Base-by-base conservation (phyloP, 2,888 invertebrate species). In the Germaria angustata region DNA sequence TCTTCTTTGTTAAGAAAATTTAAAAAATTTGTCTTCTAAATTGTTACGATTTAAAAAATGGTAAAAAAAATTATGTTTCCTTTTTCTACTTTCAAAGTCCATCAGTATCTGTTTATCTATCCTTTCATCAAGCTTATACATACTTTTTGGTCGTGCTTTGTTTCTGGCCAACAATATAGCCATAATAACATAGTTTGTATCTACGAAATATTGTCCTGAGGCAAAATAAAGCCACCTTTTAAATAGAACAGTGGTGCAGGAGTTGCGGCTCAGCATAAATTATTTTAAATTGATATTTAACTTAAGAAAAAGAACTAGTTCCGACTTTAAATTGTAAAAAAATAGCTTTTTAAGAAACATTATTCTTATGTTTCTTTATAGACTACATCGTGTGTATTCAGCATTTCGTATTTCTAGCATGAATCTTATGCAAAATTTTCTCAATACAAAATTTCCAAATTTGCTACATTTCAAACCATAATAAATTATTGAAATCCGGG, bases 151-250 rank as follows among this genome's bases (percentile, higher is more conserved):
- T 34, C 36, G 32, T 39, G 2, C 0, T n/a, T 44, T 55, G 39
- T 41, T 53, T 22, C 46, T 20, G 55, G 65, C 39, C 65, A 65
- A 57, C 32, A 72, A 66, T 49, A 72, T 34, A 63, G 41, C 51
- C 24, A 51, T 39, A 68, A 69, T 55, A 36, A 17, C 46, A 57
- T 5, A 17, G 28, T 44, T 32, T 5, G 7, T 1, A 2, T 68
- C 55, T 53, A 6, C 17, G 4, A 17, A 20, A 20, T 68, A 1
- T 20, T 13, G 39, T 53, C 8, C 13, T 22, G 0, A 24, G 32
- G 4, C 6, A 22, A 15, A 36, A 24, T 13, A 17, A 28, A 44
- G 44, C 7, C 44, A 7, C 7, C 24, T 17, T 17, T 41, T 41
- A 9, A 1, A 44, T 7, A 34, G 55, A 13, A 63, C 61, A 32